These are phyloP conservation scores for Cardiocondyla obscurior DNA, from an alignment of 1,140 invertebrate genomes.

Conservation along the genomic window DNA sequence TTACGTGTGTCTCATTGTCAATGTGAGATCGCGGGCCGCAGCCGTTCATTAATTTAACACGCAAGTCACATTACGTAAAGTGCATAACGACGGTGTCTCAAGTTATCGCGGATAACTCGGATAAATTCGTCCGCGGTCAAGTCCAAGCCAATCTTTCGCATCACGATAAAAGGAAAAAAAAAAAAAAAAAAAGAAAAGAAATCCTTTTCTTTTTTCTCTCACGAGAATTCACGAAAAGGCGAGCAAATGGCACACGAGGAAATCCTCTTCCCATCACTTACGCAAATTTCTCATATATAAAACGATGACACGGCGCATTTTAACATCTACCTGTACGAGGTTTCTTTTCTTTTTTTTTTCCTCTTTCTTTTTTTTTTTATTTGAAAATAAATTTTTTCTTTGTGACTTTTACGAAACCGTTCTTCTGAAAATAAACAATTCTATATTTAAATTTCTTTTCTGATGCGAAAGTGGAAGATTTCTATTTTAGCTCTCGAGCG, in stretches of 20 bases:
- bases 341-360: background rate
- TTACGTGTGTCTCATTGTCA: slow-evolving; percentile 57
- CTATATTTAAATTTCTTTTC: background rate
- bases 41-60: slow-evolving; percentile 54
- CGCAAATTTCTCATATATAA: slow-evolving; percentile 31
- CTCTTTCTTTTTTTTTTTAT: background rate
- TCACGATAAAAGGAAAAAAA: background rate
- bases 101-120: slow-evolving; percentile 27
- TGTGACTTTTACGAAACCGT: background rate
- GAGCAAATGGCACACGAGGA: background rate
- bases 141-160: slow-evolving; percentile 8
- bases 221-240: background rate
- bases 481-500: slow-evolving; percentile 10
- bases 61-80: slow-evolving; percentile 54
- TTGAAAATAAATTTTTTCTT: background rate
- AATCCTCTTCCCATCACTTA: background rate
- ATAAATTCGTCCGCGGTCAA: slow-evolving; percentile 25
- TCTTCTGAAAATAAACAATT: background rate
- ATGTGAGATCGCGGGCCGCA: slow-evolving; percentile 53
- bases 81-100: slow-evolving; percentile 44
- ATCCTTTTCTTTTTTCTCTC: background rate
- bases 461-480: slow-evolving; percentile 4
- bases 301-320: background rate
- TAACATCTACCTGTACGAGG: background rate
- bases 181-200: background rate